Percentiles rank a stretch among this genome's conserved stretches.
These are phyloP conservation scores for Eurytoma californica DNA, from an alignment of 2,888 invertebrate genomes.

Conservation along the genomic window DNA sequence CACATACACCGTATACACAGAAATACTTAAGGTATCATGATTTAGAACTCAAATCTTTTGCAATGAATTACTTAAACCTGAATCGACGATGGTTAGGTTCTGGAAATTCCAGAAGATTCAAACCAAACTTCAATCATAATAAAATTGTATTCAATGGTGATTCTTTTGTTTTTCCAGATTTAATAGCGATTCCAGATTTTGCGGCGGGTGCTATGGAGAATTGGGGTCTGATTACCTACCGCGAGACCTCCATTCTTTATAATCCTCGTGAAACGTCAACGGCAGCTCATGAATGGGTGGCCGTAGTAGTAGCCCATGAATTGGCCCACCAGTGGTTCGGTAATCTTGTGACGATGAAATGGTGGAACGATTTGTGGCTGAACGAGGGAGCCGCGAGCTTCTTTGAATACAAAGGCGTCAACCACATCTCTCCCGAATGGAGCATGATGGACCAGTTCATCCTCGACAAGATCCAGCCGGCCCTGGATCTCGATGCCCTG, in stretches of 20 bases:
- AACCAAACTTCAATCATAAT: too few relatives aligned
- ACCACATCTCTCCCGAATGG: conserved; percentile 80
- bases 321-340: conserved; percentile 93
- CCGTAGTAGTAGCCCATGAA: conserved; percentile 82
- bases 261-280: conserved; percentile 81
- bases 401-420: conserved; percentile 85
- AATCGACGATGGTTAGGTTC: too few relatives aligned
- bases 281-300: conserved; percentile 81
- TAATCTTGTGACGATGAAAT: conserved; percentile 94
- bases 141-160: too few relatives aligned
- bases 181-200: conserved; percentile 84
- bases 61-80: too few relatives aligned
- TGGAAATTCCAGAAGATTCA: too few relatives aligned
- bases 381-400: conserved; percentile 92
- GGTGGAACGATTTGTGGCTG: conserved; percentile 96
- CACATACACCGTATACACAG: too few relatives aligned
- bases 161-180: conserved; percentile 74
- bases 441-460: conserved; percentile 85
- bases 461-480: conserved; percentile 82
- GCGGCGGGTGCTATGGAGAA: conserved; percentile 84
- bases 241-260: conserved; percentile 82
- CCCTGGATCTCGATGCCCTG: conserved; percentile 82
- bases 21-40: too few relatives aligned
- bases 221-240: conserved; percentile 88
- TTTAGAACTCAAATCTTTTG: too few relatives aligned